Percentiles rank a stretch among this genome's conserved stretches.
Evolutionary conservation across 2,888 invertebrate species (phyloP).

Genomic region (Sipha maydis): DNA sequence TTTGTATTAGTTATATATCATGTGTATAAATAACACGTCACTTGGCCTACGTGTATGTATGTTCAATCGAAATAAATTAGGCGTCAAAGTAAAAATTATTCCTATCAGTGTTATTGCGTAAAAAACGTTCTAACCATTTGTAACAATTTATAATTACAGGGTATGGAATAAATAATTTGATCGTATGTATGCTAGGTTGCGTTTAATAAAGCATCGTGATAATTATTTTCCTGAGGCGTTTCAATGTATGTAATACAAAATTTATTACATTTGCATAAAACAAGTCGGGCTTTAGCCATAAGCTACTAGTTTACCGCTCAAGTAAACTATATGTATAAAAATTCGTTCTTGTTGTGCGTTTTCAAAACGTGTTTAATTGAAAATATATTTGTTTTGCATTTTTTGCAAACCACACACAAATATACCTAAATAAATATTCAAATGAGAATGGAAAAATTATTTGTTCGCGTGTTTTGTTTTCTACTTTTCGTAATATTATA

Average conservation of each 20-base stretch:
- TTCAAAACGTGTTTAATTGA: not conserved
- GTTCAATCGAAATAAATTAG: not conserved
- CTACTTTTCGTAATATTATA: no score
- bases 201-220: slow-evolving; percentile 23
- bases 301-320: not conserved
- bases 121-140: not conserved
- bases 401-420: no score
- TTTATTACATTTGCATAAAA: slow-evolving; percentile 36
- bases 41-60: no score
- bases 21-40: no score
- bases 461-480: no score
- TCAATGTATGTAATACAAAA: not conserved
- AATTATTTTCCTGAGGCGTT: slow-evolving; percentile 9
- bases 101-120: not conserved
- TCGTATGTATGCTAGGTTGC: not conserved
- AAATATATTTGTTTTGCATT: no score
- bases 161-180: slow-evolving; percentile 9
- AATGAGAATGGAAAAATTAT: no score
- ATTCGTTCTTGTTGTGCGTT: not conserved
- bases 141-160: slow-evolving; percentile 4
- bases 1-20: not conserved
- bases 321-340: not conserved
- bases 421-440: no score
- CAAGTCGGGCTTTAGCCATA: not conserved
- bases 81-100: not conserved